A percentile compares a stretch with the other conserved stretches of the same genome.
phyloP scores from a whole-genome alignment of 2,888 invertebrate genomes.

The Drosophila diplacantha region DNA sequence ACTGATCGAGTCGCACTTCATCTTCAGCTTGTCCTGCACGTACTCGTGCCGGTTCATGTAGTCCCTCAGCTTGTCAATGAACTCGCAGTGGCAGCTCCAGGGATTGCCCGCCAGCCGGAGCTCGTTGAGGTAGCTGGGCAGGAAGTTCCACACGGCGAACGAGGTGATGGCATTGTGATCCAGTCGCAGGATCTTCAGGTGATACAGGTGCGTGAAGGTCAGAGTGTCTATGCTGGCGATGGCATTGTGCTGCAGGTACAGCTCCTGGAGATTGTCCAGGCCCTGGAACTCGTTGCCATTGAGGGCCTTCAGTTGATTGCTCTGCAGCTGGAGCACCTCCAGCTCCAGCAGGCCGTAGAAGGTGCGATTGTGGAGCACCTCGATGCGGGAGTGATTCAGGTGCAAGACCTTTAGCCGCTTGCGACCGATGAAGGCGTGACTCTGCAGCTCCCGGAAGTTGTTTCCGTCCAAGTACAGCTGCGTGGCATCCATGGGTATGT shows the following conservation, averaged over 20 bases:
- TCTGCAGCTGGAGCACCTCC: slow-evolving; percentile 89
- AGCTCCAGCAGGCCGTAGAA: slow-evolving; percentile 92
- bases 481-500: slow-evolving; percentile 96
- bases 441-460: slow-evolving; percentile 89
- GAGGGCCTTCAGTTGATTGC: slow-evolving; percentile 88
- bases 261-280: slow-evolving; percentile 88
- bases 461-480: slow-evolving; percentile 96
- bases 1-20: slow-evolving; percentile 82
- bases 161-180: slow-evolving; percentile 89
- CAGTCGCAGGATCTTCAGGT: slow-evolving; percentile 89
- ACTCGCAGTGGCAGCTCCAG: slow-evolving; percentile 93
- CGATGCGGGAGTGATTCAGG: slow-evolving; percentile 92
- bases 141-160: slow-evolving; percentile 88
- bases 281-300: slow-evolving; percentile 91
- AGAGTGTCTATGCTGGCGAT: slow-evolving; percentile 89
- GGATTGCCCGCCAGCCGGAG: slow-evolving; percentile 88
- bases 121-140: slow-evolving; percentile 82
- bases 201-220: slow-evolving; percentile 89
- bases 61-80: slow-evolving; percentile 86
- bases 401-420: slow-evolving; percentile 92
- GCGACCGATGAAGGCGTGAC: slow-evolving; percentile 95
- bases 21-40: slow-evolving; percentile 86
- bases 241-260: slow-evolving; percentile 92
- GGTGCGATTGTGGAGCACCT: slow-evolving; percentile 90
- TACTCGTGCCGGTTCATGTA: slow-evolving; percentile 88